phyloP scores from a whole-genome alignment of 2,113 vertebrate species.

The Pseudopipra pipra region DNA sequence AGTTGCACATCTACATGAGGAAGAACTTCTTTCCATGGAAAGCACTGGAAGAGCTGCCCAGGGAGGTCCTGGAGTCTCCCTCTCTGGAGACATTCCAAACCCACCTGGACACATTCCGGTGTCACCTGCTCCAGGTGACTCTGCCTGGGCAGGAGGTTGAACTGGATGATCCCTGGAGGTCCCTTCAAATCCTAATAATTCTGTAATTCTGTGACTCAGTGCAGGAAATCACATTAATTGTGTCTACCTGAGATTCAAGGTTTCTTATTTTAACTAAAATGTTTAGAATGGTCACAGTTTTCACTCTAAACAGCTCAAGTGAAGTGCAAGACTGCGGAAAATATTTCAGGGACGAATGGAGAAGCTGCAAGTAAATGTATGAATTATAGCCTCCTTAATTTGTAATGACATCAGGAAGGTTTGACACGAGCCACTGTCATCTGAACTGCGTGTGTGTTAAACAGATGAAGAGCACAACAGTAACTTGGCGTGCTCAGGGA shows the following conservation, averaged over 20 bases:
- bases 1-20: rapidly evolving
- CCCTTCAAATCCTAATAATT: background rate
- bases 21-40: background rate
- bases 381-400: background rate
- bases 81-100: background rate
- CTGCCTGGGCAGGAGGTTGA: rapidly evolving
- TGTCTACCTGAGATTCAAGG: background rate
- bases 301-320: background rate
- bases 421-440: background rate
- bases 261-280: background rate
- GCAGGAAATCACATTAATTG: background rate
- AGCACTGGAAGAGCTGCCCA: background rate
- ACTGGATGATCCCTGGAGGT: background rate
- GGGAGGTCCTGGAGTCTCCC: background rate
- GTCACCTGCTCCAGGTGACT: background rate
- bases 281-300: background rate
- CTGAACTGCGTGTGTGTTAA: background rate
- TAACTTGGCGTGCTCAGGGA: background rate
- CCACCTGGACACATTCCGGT: too few species aligned
- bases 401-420: background rate
- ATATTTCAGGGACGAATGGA: background rate
- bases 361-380: background rate
- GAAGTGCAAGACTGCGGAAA: background rate
- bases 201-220: background rate
- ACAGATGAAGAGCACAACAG: constrained; percentile 4